Percentiles rank a stretch among this genome's conserved stretches.
Conservation (phyloP, 1,140 invertebrate genomes). For the Drosophila trapezifrons region DNA sequence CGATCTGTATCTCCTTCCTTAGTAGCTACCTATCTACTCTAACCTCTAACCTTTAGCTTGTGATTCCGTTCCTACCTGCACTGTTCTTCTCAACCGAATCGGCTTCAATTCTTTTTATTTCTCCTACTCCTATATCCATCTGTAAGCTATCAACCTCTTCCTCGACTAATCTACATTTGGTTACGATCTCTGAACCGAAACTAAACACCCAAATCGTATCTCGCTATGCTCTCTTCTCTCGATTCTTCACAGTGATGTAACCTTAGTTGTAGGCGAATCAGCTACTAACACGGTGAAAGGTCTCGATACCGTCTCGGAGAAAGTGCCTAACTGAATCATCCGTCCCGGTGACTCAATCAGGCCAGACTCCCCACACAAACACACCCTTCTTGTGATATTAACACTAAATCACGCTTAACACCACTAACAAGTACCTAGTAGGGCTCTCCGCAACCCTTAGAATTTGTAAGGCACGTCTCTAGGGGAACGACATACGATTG, state of each 20-base stretch:
- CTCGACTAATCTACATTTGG: slow-evolving; percentile 47
- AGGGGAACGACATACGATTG: slow-evolving; percentile 47
- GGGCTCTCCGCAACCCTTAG: slow-evolving; percentile 43
- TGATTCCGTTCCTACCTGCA: slow-evolving; percentile 39
- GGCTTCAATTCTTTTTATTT: slow-evolving; percentile 12
- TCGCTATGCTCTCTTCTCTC: slow-evolving; percentile 66
- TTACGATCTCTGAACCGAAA: slow-evolving; percentile 42
- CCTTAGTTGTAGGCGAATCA: slow-evolving; percentile 74
- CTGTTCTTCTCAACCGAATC: slow-evolving; percentile 16
- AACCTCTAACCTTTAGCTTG: slow-evolving; percentile 34
- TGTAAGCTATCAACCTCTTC: slow-evolving; percentile 21
- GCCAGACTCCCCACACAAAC: slow-evolving; percentile 36
- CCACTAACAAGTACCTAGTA: slow-evolving; percentile 61
- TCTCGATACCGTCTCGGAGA: slow-evolving; percentile 77
- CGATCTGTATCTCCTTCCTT: slow-evolving; percentile 12
- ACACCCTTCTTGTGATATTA: slow-evolving; percentile 67
- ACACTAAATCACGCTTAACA: slow-evolving; percentile 68
- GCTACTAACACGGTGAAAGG: slow-evolving; percentile 67
- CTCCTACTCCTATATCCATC: slow-evolving; percentile 4
- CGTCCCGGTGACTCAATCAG: slow-evolving; percentile 33
- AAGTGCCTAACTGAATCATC: slow-evolving; percentile 60
- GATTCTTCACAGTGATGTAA: slow-evolving; percentile 79
- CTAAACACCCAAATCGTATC: slow-evolving; percentile 63
- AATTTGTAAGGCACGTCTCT: slow-evolving; percentile 48
- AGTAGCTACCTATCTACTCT: slow-evolving; percentile 16